phyloP scores from a whole-genome alignment of 1,140 invertebrate species.

The Magallana ariakensis region DNA sequence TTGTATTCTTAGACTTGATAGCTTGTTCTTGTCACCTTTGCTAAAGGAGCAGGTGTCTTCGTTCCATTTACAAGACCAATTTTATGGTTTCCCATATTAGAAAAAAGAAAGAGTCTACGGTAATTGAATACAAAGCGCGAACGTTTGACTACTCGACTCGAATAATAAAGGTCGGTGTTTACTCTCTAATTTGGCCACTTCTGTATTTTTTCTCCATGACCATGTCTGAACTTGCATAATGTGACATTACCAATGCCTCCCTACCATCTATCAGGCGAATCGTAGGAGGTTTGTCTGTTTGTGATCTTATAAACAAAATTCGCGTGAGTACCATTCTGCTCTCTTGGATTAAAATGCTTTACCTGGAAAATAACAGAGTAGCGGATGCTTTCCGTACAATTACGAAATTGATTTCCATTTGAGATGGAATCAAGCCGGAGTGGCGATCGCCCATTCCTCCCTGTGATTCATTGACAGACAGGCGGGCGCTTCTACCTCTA shows the following conservation, averaged over 20 bases:
- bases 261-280: neutral
- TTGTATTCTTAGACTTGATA: neutral
- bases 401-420: constrained; percentile 50
- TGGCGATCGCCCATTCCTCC: constrained; percentile 27
- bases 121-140: constrained; percentile 14
- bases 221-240: constrained; percentile 16
- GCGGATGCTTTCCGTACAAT: constrained; percentile 46
- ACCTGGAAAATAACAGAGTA: constrained; percentile 54
- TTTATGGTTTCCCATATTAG: constrained; percentile 4
- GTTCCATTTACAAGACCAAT: neutral
- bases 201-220: neutral
- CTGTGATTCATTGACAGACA: constrained; percentile 40
- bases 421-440: constrained; percentile 26
- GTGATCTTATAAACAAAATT: neutral
- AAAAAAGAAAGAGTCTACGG: neutral
- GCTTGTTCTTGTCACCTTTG: neutral
- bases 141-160: neutral
- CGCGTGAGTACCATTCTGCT: neutral
- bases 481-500: constrained; percentile 4
- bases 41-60: neutral
- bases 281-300: neutral
- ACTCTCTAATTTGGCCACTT: neutral
- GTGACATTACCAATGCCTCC: neutral
- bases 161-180: neutral
- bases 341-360: constrained; percentile 47